A percentile compares a stretch with the other conserved stretches of the same genome.
Evolutionary conservation across 2,888 invertebrate genomes (phyloP).

Genomic region (Drosophila kuntzei): DNA sequence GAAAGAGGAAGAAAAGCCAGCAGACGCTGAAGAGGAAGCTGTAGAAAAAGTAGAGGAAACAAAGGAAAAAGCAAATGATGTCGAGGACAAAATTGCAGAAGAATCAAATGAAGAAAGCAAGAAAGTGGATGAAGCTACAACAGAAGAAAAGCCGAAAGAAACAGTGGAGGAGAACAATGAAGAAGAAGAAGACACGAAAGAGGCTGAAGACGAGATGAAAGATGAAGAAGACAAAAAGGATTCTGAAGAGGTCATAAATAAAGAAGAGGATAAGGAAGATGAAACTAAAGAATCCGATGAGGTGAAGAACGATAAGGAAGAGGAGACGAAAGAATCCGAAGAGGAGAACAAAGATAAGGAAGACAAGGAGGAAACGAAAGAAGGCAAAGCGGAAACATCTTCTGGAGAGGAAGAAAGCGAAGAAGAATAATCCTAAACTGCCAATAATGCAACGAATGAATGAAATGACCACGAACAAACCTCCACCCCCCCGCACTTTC

Average conservation of each 20-base stretch:
- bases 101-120: conserved; percentile 2
- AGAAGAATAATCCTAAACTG: conserved; percentile 35
- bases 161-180: neutral
- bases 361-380: conserved; percentile 9
- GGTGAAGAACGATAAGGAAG: conserved; percentile 13
- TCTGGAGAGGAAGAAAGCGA: conserved; percentile 50
- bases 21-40: conserved; percentile 3
- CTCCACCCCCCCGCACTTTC: conserved; percentile 17
- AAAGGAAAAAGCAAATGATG: neutral
- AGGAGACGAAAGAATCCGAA: conserved; percentile 7
- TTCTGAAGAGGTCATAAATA: conserved; percentile 13
- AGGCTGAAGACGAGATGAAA: conserved; percentile 5
- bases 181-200: conserved; percentile 2
- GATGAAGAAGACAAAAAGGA: conserved; percentile 19
- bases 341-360: conserved; percentile 28
- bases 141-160: neutral
- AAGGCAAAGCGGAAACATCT: conserved; percentile 32
- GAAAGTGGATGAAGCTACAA: conserved; percentile 7
- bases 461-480: conserved; percentile 10
- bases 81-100: neutral
- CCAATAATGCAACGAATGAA: conserved; percentile 26
- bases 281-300: conserved; percentile 10
- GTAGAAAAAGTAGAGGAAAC: conserved; percentile 3
- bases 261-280: too few species aligned
- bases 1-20: conserved; percentile 2